Evolutionary conservation across 2,113 vertebrate genomes (phyloP).

Genomic region (Pterocles burchelli): DNA sequence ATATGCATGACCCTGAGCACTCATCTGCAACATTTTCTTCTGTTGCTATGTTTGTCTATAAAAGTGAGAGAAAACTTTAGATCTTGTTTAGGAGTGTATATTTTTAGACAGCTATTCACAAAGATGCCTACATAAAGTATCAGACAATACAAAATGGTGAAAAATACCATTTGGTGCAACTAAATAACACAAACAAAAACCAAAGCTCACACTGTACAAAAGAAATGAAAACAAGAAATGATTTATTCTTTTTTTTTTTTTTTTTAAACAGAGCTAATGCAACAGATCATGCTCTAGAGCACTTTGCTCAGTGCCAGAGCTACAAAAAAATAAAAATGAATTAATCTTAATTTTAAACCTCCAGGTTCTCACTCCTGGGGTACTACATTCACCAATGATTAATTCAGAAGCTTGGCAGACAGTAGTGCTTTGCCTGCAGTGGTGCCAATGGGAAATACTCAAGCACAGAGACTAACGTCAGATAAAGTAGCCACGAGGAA

Average conservation of each 20-base stretch:
- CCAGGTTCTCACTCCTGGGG: slow-evolving; percentile 41
- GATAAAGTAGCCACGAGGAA: slow-evolving; percentile 25
- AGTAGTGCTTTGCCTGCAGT: slow-evolving; percentile 32
- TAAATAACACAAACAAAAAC: not conserved
- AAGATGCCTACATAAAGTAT: not conserved
- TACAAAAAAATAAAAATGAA: slow-evolving; percentile 13
- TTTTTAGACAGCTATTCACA: not conserved
- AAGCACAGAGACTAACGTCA: slow-evolving; percentile 24
- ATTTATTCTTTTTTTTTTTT: not conserved
- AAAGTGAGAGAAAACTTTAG: not conserved
- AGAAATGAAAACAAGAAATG: not conserved
- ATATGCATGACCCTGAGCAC: accelerated
- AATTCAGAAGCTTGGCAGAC: slow-evolving; percentile 60
- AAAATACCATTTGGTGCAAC: not conserved
- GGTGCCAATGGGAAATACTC: slow-evolving; percentile 49
- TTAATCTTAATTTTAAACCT: slow-evolving; percentile 54
- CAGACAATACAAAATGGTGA: not conserved
- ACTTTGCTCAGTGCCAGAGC: not conserved
- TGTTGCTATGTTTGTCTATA: not conserved
- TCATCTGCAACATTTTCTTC: not conserved
- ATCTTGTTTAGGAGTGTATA: not conserved
- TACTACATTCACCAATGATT: slow-evolving; percentile 51
- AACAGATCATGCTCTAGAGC: not conserved
- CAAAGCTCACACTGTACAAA: not conserved
- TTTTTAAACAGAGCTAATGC: not conserved